Percentiles rank a stretch among this genome's conserved stretches.
Conservation (phyloP, 2,113 vertebrate genomes). For the Mustelus asterias region DNA sequence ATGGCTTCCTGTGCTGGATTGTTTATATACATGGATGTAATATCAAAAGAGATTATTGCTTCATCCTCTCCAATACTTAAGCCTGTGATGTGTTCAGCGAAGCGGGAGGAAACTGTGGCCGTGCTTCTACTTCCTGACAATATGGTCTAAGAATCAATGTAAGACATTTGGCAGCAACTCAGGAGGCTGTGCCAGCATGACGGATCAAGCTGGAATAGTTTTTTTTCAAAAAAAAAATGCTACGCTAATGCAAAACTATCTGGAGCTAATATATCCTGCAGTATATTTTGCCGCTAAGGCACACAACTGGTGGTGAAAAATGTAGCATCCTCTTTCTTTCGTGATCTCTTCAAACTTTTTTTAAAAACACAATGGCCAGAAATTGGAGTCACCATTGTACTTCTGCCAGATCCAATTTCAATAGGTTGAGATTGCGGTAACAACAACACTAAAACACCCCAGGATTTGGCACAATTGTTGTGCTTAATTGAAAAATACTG, state of each 20-base stretch:
- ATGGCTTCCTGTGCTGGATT: slow-evolving; percentile 7
- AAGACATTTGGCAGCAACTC: neutral
- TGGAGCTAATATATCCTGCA: neutral
- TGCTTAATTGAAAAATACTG: neutral
- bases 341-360: neutral
- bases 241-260: neutral
- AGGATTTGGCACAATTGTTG: neutral
- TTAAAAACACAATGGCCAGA: neutral
- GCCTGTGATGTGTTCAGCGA: slow-evolving; percentile 29
- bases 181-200: neutral
- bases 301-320: neutral
- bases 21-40: slow-evolving; percentile 27
- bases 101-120: slow-evolving; percentile 29
- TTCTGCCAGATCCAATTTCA: neutral
- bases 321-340: neutral
- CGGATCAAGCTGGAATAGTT: slow-evolving; percentile 14
- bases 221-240: neutral
- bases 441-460: neutral
- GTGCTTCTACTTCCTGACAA: slow-evolving; percentile 33
- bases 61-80: slow-evolving; percentile 28
- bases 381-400: neutral
- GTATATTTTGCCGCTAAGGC: neutral
- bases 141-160: slow-evolving; percentile 28
- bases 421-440: neutral
- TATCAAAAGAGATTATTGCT: slow-evolving; percentile 35